phyloP scores from a whole-genome alignment of 1,140 invertebrate species.

The Globodera rostochiensis region DNA sequence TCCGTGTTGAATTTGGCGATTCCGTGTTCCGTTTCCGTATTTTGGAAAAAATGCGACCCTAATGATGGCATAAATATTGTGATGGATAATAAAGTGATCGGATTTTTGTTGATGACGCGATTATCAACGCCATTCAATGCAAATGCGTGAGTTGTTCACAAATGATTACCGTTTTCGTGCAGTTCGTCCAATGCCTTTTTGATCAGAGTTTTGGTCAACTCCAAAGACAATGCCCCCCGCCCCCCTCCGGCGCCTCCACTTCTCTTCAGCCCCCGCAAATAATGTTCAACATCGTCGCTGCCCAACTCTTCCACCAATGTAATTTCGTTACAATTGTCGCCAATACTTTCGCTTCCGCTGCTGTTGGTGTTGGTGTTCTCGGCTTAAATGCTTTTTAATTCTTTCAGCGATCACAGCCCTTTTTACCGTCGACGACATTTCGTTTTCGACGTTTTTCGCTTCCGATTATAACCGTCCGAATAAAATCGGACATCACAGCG shows the following conservation, averaged over 20 bases:
- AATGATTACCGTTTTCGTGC: neutral
- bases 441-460: slow-evolving; percentile 1
- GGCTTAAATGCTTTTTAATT: too few relatives aligned
- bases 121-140: too few relatives aligned
- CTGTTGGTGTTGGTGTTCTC: too few relatives aligned
- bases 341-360: neutral
- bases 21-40: too few relatives aligned
- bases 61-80: neutral
- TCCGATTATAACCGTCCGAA: slow-evolving; percentile 1
- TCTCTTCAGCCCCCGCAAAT: neutral
- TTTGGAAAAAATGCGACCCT: neutral
- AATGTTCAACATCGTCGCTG: neutral
- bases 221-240: neutral
- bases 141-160: neutral
- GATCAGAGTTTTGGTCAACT: neutral
- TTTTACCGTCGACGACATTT: neutral
- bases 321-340: neutral
- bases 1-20: too few relatives aligned
- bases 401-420: too few relatives aligned
- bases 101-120: too few relatives aligned
- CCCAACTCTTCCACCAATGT: neutral
- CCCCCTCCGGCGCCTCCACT: neutral
- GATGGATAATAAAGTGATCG: too few relatives aligned
- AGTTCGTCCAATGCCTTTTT: slow-evolving; percentile 1
- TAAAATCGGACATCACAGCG: slow-evolving; percentile 4